Conservation (phyloP, 2,113 vertebrate genomes). For the human region GRCh38 chr14:41872501-41873000, state of each 20-base stretch:
- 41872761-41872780: neutral
- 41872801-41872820: neutral
- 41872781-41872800: neutral
- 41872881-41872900: neutral
- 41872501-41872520: neutral
- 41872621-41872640: neutral
- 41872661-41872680: fast-evolving
- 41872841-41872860: neutral
- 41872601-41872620: neutral
- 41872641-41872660: neutral
- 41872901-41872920: neutral
- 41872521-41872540: neutral
- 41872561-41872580: neutral
- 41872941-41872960: neutral
- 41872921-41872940: neutral
- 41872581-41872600: neutral
- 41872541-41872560: neutral
- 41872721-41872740: neutral
- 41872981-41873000: neutral
- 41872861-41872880: neutral
- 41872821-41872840: neutral
- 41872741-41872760: neutral
- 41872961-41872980: neutral
- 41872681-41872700: neutral
- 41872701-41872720: neutral